Conservation (phyloP, 2,888 invertebrate genomes). For the Sarcophaga carnaria region DNA sequence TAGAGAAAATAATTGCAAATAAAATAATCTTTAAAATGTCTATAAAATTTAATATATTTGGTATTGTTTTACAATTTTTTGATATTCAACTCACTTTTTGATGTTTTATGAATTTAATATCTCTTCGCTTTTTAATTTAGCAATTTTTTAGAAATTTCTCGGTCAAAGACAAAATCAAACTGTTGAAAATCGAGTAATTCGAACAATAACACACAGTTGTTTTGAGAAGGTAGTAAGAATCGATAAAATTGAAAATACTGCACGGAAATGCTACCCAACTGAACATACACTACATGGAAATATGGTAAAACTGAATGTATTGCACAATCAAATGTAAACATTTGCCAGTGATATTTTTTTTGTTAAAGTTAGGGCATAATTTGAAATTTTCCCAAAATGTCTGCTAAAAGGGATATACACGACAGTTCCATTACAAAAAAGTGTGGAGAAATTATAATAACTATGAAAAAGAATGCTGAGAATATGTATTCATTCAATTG, state of each 20-base stretch:
- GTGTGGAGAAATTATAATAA: constrained; percentile 68
- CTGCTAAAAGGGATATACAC: neutral
- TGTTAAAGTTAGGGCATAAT: neutral
- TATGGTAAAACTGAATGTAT: constrained; percentile 15
- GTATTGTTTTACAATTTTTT: neutral
- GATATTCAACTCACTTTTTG: neutral
- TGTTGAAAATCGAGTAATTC: neutral
- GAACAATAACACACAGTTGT: constrained; percentile 32
- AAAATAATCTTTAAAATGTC: constrained; percentile 1
- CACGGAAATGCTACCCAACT: neutral
- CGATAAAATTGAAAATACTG: neutral
- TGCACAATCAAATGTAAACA: constrained; percentile 4
- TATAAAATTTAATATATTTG: neutral
- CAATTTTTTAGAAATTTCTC: constrained; percentile 49
- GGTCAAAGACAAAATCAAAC: constrained; percentile 5
- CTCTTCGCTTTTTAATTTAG: constrained; percentile 29
- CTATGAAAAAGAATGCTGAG: constrained; percentile 60
- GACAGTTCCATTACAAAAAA: constrained; percentile 37
- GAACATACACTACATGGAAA: neutral
- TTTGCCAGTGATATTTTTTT: constrained; percentile 4
- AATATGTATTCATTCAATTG: constrained; percentile 67
- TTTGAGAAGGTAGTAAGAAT: neutral
- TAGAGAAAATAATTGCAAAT: neutral
- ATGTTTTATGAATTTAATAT: neutral
- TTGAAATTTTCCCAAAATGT: constrained; percentile 35